These are phyloP conservation scores for Phoronis australis DNA, from an alignment of 2,888 invertebrate species.

Conservation along the genomic window DNA sequence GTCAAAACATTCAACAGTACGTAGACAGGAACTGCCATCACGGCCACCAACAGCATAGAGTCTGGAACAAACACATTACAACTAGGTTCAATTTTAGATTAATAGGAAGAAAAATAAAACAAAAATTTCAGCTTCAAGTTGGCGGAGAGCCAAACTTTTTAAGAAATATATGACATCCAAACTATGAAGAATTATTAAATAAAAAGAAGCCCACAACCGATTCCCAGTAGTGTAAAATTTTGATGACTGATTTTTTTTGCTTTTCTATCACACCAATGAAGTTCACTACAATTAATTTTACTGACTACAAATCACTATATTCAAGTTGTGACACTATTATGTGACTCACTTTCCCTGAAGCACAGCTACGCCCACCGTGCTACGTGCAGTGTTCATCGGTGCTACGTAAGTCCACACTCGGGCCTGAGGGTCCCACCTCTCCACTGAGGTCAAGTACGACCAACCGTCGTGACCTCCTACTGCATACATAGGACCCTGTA, in stretches of 20 bases:
- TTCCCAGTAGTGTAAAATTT: too few species aligned
- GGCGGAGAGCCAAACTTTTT: too few species aligned
- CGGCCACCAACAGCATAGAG: conserved; percentile 89
- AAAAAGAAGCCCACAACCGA: too few species aligned
- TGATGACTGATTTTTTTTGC: too few species aligned
- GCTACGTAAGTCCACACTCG: conserved; percentile 85
- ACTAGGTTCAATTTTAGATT: neutral
- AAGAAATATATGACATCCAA: neutral
- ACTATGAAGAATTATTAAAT: neutral
- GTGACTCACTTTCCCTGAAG: conserved; percentile 64
- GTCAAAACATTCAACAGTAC: conserved; percentile 82
- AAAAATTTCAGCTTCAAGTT: too few species aligned
- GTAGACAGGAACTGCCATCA: conserved; percentile 83
- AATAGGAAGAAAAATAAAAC: neutral
- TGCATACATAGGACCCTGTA: conserved; percentile 81
- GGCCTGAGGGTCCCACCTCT: conserved; percentile 84
- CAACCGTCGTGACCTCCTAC: conserved; percentile 94
- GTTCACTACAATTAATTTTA: too few species aligned
- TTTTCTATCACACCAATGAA: too few species aligned
- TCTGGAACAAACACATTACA: conserved; percentile 54
- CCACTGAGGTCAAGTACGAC: conserved; percentile 90
- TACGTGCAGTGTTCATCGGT: conserved; percentile 81
- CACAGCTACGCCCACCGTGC: conserved; percentile 85
- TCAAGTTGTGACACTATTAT: too few species aligned
- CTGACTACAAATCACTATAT: too few species aligned